Conservation (phyloP, 2,888 invertebrate species). For the Mellilla xanthometata region DNA sequence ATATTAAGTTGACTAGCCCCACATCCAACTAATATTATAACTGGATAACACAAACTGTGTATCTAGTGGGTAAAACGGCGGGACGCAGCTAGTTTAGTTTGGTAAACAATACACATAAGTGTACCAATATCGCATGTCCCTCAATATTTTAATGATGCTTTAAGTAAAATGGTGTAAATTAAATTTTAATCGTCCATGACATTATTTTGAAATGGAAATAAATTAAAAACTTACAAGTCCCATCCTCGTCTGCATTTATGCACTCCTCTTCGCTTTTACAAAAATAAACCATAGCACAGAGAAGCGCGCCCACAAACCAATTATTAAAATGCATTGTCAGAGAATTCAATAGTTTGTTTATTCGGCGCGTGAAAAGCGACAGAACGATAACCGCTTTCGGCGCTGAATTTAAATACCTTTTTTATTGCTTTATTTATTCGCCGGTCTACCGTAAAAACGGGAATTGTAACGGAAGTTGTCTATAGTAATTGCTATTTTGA, state of each 20-base stretch:
- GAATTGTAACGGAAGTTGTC: slow-evolving; percentile 16
- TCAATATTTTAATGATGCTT: too few relatives aligned
- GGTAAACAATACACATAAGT: too few relatives aligned
- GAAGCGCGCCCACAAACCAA: slow-evolving; percentile 30
- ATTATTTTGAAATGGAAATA: background rate
- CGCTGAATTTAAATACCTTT: slow-evolving; percentile 30
- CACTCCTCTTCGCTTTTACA: slow-evolving; percentile 32
- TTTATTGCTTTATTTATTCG: slow-evolving; percentile 24
- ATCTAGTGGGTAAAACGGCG: too few relatives aligned
- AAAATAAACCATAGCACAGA: slow-evolving; percentile 28
- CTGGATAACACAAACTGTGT: too few relatives aligned
- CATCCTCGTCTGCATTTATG: slow-evolving; percentile 35
- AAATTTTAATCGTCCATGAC: too few relatives aligned
- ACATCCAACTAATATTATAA: too few relatives aligned
- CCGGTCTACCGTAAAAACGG: slow-evolving; percentile 12
- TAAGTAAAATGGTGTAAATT: too few relatives aligned
- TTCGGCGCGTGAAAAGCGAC: slow-evolving; percentile 30
- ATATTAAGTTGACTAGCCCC: too few relatives aligned
- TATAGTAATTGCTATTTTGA: slow-evolving; percentile 12
- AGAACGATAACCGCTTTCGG: slow-evolving; percentile 28
- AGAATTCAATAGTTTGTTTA: slow-evolving; percentile 35
- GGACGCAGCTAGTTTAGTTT: too few relatives aligned
- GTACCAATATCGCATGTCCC: too few relatives aligned
- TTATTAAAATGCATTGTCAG: slow-evolving; percentile 35
- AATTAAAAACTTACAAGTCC: slow-evolving; percentile 34